Percentiles rank a stretch among this genome's conserved stretches.
These are phyloP conservation scores for Chesias legatella DNA, from an alignment of 2,888 invertebrate species.

Conservation along the genomic window DNA sequence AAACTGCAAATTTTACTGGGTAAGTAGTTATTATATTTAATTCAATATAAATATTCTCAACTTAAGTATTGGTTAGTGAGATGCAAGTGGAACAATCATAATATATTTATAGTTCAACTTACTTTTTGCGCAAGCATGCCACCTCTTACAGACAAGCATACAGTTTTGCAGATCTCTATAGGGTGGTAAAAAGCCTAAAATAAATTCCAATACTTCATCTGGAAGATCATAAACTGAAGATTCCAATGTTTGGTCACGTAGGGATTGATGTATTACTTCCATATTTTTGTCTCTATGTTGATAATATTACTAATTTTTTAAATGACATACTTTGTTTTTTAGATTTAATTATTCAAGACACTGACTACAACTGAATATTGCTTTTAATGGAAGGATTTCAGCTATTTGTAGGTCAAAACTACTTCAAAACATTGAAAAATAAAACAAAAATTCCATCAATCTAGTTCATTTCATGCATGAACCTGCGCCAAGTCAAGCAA, in stretches of 20 bases:
- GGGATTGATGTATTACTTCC: conserved; percentile 58
- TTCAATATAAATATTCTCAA: no score
- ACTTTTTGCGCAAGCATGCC: conserved; percentile 93
- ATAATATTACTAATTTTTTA: conserved; percentile 1
- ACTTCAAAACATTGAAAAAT: conserved; percentile 16
- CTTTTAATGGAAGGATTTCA: no score
- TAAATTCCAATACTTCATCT: conserved; percentile 96
- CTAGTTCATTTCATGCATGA: not conserved
- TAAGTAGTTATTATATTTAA: no score
- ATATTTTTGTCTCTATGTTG: conserved; percentile 39
- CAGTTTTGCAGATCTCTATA: conserved; percentile 94
- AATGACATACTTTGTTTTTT: conserved; percentile 18
- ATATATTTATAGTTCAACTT: conserved; percentile 54
- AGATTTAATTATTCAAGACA: not conserved
- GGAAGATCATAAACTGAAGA: conserved; percentile 86
- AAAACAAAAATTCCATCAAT: no score
- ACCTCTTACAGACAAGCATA: conserved; percentile 91
- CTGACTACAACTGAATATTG: no score
- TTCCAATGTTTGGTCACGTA: conserved; percentile 52
- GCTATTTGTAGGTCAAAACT: conserved; percentile 6
- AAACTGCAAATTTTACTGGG: no score
- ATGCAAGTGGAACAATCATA: not conserved
- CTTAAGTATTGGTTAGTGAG: conserved; percentile 6
- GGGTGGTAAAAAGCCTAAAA: conserved; percentile 92
- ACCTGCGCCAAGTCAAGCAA: no score